Base-by-base conservation (phyloP, 2,888 invertebrate genomes). In the Linhomoeus sp. region DNA sequence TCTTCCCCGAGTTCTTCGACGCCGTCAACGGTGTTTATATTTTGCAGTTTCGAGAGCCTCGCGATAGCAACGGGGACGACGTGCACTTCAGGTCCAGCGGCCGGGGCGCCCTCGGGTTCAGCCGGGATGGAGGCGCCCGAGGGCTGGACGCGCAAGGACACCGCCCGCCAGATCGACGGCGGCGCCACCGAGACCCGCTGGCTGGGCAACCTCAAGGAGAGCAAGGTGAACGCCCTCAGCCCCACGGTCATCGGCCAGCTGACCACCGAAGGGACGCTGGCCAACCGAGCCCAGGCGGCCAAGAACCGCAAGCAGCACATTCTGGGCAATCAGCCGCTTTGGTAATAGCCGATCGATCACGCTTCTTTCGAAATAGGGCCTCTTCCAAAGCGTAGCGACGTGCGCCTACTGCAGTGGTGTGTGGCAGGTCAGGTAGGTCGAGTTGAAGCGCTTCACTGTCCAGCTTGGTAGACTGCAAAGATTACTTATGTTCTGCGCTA, bases 1-100 rank as follows among this genome's bases (percentile, higher is more conserved):
- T 86, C 20, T 86, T 78, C 65, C 77, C 78, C 53, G 80, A 79
- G 45, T 84, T 84, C 67, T 85, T 86, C 58, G 56, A 59, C 29
- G 29, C 5, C 7, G 7, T 12, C 5, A 29, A 29, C 29, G 29
- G 29, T 29, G 29, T 9, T 5, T 29, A 12, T 12, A 12, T 29
- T n/a, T n/a, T n/a, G n/a, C n/a, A n/a, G n/a, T n/a, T n/a, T n/a
- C n/a, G n/a, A n/a, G n/a, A n/a, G n/a, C n/a, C n/a, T n/a, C n/a
- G 29, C 7, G 29, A 29, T 12, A 29, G 29, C 12, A 5, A 29
- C 29, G 5, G 29, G 29, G 7, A 12, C 7, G 29, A 5, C 29
- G 29, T 9, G 7, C 29, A 12, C 5, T 5, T 12, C 29, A 5
- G 29, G 12, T 29, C 7, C 29, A 29, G 29, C 7, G 12, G 29